phyloP scores from a whole-genome alignment of 2,888 invertebrate genomes.

The Chalcosyrphus nemorum region DNA sequence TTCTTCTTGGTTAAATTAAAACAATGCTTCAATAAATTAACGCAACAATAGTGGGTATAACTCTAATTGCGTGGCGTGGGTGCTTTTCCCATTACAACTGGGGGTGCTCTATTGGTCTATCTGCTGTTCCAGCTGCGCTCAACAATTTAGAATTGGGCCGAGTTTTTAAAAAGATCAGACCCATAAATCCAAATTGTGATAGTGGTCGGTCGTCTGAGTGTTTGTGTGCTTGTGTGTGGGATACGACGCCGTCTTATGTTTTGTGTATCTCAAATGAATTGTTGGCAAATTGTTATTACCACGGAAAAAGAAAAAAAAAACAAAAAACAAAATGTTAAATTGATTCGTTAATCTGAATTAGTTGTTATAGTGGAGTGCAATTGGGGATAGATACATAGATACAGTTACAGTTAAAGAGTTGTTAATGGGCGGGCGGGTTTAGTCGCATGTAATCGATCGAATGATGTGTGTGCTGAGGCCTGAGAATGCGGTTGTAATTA shows the following conservation, averaged over 20 bases:
- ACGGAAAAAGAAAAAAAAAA: too few relatives aligned
- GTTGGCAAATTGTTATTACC: slow-evolving; percentile 72
- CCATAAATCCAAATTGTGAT: slow-evolving; percentile 71
- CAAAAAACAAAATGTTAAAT: slow-evolving; percentile 66
- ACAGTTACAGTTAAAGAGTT: not conserved
- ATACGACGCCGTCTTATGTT: not conserved
- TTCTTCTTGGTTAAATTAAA: slow-evolving; percentile 55
- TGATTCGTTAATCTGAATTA: slow-evolving; percentile 72
- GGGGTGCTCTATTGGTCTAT: slow-evolving; percentile 11
- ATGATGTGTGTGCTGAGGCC: slow-evolving; percentile 20
- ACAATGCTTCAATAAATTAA: slow-evolving; percentile 69
- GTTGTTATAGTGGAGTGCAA: slow-evolving; percentile 22
- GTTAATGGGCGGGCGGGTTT: slow-evolving; percentile 17
- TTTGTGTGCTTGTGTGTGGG: too few relatives aligned
- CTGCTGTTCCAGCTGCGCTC: slow-evolving; percentile 5
- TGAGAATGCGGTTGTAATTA: slow-evolving; percentile 71
- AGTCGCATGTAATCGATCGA: slow-evolving; percentile 3
- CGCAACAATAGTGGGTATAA: slow-evolving; percentile 54
- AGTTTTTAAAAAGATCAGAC: slow-evolving; percentile 55
- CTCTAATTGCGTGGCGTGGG: slow-evolving; percentile 63
- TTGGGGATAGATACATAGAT: slow-evolving; percentile 11
- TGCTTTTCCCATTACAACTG: slow-evolving; percentile 11
- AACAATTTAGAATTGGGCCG: slow-evolving; percentile 55
- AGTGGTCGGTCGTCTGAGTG: not conserved
- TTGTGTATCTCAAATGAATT: slow-evolving; percentile 55